Evolutionary conservation across 2,113 vertebrate genomes (phyloP).

Genomic region (Odontesthes bonariensis): DNA sequence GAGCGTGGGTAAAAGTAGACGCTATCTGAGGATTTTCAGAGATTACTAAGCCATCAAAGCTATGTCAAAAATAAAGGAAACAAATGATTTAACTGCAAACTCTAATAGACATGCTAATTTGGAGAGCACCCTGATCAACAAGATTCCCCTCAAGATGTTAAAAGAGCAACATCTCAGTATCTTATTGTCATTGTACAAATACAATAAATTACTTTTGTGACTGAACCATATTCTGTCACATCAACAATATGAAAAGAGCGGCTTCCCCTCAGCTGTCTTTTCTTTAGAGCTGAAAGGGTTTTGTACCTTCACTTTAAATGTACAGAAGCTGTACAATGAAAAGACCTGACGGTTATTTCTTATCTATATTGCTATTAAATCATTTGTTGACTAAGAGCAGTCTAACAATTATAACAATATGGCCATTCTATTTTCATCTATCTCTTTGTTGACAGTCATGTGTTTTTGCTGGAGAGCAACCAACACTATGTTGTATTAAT

Average conservation of each 20-base stretch:
- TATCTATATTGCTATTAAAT: constrained; percentile 23
- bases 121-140: neutral
- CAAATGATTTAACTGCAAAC: constrained; percentile 25
- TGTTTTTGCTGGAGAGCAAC: constrained; percentile 11
- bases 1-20: constrained; percentile 26
- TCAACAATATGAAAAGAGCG: constrained; percentile 25
- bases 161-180: neutral
- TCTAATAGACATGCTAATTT: constrained; percentile 4
- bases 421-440: neutral
- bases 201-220: neutral
- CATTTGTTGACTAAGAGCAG: constrained; percentile 32
- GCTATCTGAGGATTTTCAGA: constrained; percentile 41
- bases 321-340: neutral
- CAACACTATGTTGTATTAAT: constrained; percentile 18
- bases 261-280: constrained; percentile 27
- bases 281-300: constrained; percentile 26
- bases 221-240: neutral
- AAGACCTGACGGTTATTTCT: constrained; percentile 7
- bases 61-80: constrained; percentile 23
- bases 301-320: neutral
- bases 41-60: constrained; percentile 40
- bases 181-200: neutral
- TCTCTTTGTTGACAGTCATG: constrained; percentile 22
- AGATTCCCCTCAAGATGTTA: constrained; percentile 4
- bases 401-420: constrained; percentile 10